Evolutionary conservation across 2,888 invertebrate species (phyloP).

Genomic region (Aelia acuminata): DNA sequence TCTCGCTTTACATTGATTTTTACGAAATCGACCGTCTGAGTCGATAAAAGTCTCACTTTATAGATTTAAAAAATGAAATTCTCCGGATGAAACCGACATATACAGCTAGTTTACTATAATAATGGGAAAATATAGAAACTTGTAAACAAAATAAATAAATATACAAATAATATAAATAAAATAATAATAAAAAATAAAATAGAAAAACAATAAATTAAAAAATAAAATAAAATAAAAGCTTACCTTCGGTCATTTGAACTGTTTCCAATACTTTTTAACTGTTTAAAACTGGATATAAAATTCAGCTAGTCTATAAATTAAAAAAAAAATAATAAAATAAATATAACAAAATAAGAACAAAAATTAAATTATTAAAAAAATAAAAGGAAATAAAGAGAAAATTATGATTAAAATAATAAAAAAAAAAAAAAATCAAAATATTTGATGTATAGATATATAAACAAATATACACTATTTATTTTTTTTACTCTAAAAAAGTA

Average conservation of each 20-base stretch:
- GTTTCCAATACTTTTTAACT: slow-evolving; percentile 20
- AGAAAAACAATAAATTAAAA: not conserved
- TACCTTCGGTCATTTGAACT: slow-evolving; percentile 33
- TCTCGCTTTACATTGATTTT: no score
- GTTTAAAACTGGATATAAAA: not conserved
- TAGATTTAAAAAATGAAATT: no score
- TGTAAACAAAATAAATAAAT: not conserved
- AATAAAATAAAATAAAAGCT: slow-evolving; percentile 1
- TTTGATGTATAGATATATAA: no score
- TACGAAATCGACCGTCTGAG: no score
- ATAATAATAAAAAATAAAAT: not conserved
- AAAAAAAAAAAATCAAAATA: not conserved
- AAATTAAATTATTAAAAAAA: not conserved
- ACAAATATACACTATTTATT: no score
- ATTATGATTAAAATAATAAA: not conserved
- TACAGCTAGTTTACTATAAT: no score
- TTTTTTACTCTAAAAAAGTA: no score
- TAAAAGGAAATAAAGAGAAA: not conserved
- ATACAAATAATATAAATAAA: not conserved
- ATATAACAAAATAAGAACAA: not conserved
- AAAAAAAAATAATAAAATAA: not conserved
- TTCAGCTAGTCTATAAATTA: slow-evolving; percentile 6
- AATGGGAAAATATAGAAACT: no score
- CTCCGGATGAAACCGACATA: no score
- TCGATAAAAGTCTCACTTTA: no score